These are phyloP conservation scores for Meghimatium bilineatum DNA, from an alignment of 2,888 invertebrate genomes.

Conservation along the genomic window DNA sequence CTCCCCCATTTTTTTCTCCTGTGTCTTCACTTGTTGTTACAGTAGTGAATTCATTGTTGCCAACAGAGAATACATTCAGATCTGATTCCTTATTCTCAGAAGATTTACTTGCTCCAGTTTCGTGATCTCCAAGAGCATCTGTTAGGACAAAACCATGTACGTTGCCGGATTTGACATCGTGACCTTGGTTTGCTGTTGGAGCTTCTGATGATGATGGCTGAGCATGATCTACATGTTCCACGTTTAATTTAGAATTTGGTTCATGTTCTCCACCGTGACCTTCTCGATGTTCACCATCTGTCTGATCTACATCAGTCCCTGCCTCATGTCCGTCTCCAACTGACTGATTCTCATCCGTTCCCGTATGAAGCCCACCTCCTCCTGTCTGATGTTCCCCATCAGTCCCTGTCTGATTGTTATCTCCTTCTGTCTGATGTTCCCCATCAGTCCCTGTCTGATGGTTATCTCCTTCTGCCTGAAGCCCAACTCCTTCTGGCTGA, in stretches of 20 bases:
- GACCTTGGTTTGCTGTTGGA: background rate
- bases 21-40: background rate
- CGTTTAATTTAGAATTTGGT: background rate
- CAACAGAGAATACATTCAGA: background rate
- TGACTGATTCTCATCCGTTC: background rate
- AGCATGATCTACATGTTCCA: background rate
- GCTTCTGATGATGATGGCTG: background rate
- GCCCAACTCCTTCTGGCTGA: background rate
- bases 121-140: background rate
- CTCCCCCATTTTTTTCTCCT: background rate
- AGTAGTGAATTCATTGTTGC: background rate
- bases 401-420: background rate
- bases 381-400: background rate
- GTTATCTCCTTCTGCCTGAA: background rate
- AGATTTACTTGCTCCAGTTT: background rate
- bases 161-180: background rate
- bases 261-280: background rate
- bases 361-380: background rate
- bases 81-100: background rate
- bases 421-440: background rate
- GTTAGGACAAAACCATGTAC: background rate
- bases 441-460: background rate
- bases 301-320: background rate
- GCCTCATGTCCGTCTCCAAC: background rate
- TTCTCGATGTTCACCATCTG: background rate